These are phyloP conservation scores for Centropus bengalensis DNA, from an alignment of 2,113 vertebrate species.

Conservation along the genomic window DNA sequence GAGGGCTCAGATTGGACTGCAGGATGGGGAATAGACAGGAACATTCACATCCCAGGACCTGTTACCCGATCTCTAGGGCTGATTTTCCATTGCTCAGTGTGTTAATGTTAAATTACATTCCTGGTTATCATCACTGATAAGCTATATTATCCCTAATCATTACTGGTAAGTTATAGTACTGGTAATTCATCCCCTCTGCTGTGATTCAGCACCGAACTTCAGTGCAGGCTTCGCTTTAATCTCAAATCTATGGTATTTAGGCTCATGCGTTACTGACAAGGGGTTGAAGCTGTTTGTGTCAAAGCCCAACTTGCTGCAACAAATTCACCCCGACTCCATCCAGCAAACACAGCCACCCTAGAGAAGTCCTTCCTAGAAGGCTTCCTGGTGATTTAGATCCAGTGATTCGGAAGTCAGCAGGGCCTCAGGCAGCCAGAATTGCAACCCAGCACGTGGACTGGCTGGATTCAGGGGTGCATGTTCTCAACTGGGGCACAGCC, in stretches of 20 bases:
- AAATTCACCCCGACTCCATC: rapidly evolving
- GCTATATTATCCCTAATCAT: too few species aligned
- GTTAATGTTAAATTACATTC: too few species aligned
- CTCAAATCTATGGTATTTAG: background rate
- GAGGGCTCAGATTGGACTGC: too few species aligned
- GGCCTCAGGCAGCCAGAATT: rapidly evolving
- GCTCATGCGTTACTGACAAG: rapidly evolving
- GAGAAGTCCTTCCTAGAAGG: rapidly evolving
- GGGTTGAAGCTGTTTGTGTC: background rate
- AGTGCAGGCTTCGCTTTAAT: background rate
- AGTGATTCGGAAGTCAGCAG: rapidly evolving
- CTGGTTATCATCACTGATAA: too few species aligned
- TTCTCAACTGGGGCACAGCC: background rate
- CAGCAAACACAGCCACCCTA: rapidly evolving
- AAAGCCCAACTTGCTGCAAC: background rate
- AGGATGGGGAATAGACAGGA: too few species aligned
- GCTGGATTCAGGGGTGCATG: rapidly evolving
- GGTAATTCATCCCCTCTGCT: background rate
- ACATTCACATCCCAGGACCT: background rate
- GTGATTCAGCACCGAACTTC: background rate
- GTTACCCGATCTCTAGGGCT: background rate
- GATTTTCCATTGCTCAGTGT: background rate
- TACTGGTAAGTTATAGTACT: rapidly evolving
- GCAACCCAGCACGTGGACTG: rapidly evolving
- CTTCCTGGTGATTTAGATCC: background rate